phyloP scores from a whole-genome alignment of 2,113 vertebrate genomes.

The Etheostoma spectabile region DNA sequence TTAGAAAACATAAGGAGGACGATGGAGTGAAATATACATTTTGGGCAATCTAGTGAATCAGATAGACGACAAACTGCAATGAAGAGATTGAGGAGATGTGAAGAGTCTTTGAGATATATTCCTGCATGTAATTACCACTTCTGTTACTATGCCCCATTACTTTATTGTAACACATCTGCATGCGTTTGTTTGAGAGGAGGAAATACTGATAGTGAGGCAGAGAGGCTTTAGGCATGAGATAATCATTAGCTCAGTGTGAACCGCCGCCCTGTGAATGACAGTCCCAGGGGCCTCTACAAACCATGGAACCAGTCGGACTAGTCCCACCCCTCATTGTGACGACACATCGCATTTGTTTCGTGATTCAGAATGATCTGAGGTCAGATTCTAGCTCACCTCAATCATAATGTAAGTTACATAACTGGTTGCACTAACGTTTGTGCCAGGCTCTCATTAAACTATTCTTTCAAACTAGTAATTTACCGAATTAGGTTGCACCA shows the following conservation, averaged over 20 bases:
- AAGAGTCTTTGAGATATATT: background rate
- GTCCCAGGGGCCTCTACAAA: slow-evolving; percentile 56
- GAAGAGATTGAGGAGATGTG: background rate
- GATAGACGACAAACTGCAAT: background rate
- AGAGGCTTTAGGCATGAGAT: slow-evolving; percentile 68
- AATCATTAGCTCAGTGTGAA: slow-evolving; percentile 69
- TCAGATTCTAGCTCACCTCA: slow-evolving; percentile 17
- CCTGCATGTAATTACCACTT: background rate
- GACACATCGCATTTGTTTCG: slow-evolving; percentile 6
- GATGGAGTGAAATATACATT: slow-evolving; percentile 11
- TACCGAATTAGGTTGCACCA: too few species aligned
- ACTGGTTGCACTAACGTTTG: background rate
- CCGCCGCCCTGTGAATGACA: slow-evolving; percentile 74
- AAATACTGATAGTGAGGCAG: slow-evolving; percentile 48
- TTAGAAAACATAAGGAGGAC: slow-evolving; percentile 11
- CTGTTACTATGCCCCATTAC: background rate
- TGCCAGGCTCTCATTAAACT: background rate
- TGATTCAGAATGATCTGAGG: slow-evolving; percentile 30
- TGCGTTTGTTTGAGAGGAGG: slow-evolving; percentile 30
- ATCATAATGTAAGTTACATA: background rate
- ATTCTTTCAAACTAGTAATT: background rate
- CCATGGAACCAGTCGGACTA: slow-evolving; percentile 65
- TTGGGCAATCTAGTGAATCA: slow-evolving; percentile 15
- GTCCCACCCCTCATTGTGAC: slow-evolving; percentile 46
- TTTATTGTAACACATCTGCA: slow-evolving; percentile 15